Evolutionary conservation across 2,113 vertebrate species (phyloP).

Genomic region (Trogon melanurus): DNA sequence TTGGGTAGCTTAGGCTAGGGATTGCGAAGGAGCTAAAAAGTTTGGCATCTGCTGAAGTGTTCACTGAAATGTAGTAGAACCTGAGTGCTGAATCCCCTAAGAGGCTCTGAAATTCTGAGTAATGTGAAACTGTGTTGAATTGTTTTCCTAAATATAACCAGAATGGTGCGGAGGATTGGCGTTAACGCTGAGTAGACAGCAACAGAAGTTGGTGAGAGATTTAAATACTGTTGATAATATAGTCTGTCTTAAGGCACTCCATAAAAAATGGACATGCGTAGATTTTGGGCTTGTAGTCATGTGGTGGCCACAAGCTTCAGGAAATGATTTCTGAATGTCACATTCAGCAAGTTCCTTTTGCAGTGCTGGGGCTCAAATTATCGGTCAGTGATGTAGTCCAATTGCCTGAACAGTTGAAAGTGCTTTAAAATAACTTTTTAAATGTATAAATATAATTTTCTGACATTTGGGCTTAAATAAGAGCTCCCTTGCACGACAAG

Average conservation of each 20-base stretch:
- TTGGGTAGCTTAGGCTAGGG: neutral
- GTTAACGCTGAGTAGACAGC: neutral
- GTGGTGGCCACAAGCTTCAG: neutral
- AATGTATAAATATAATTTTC: conserved; percentile 52
- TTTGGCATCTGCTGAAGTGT: neutral
- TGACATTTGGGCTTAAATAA: conserved; percentile 52
- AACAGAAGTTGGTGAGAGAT: neutral
- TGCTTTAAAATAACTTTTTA: conserved; percentile 54
- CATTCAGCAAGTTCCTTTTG: neutral
- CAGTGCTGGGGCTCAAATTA: neutral
- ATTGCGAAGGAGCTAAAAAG: neutral
- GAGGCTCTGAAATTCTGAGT: neutral
- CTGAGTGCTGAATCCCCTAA: neutral
- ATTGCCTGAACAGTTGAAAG: conserved; percentile 6
- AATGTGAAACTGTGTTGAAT: neutral
- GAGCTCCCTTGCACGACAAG: conserved; percentile 46
- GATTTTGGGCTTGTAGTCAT: neutral
- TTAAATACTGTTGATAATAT: neutral
- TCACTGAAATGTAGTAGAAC: neutral
- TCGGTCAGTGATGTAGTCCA: neutral
- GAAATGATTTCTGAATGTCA: neutral
- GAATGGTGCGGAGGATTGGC: neutral
- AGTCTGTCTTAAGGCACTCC: neutral
- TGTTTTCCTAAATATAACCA: neutral
- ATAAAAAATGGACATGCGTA: neutral